A percentile compares a stretch with the other conserved stretches of the same genome.
Conservation (phyloP, 1,140 invertebrate species). For the Phenacoccus solenopsis region DNA sequence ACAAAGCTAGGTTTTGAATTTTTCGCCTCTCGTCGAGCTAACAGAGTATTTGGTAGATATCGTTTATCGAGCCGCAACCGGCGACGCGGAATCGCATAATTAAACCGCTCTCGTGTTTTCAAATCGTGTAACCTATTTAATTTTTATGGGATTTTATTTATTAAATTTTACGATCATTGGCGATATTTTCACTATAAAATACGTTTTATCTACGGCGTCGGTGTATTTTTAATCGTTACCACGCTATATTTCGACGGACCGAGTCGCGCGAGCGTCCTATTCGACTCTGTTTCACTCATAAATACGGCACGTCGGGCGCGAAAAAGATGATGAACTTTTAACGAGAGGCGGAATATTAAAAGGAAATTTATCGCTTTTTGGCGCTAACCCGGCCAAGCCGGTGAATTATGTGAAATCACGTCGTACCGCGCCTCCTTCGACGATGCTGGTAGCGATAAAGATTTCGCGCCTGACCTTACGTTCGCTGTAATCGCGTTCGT, state of each 20-base stretch:
- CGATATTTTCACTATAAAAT: not conserved
- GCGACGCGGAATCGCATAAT: too few species aligned
- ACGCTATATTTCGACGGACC: not conserved
- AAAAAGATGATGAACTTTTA: not conserved
- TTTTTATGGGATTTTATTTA: not conserved
- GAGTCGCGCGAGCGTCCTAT: not conserved
- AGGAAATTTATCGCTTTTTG: not conserved
- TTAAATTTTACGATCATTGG: conserved; percentile 3
- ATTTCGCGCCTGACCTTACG: too few species aligned
- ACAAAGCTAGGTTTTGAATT: not conserved
- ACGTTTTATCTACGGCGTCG: not conserved
- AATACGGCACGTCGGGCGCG: not conserved
- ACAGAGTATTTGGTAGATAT: not conserved
- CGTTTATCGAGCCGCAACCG: not conserved
- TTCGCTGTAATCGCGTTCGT: too few species aligned
- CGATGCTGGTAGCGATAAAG: too few species aligned
- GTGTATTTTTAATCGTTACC: not conserved
- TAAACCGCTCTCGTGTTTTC: not conserved
- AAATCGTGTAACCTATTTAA: not conserved
- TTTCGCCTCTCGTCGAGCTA: not conserved
- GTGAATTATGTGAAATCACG: too few species aligned
- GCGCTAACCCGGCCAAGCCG: too few species aligned
- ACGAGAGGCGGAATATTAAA: not conserved
- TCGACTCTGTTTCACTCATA: too few species aligned
- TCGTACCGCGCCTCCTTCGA: too few species aligned